These are phyloP conservation scores for Brachyrhaphis roseni DNA, from an alignment of 2,797 vertebrate species.

Conservation along the genomic window DNA sequence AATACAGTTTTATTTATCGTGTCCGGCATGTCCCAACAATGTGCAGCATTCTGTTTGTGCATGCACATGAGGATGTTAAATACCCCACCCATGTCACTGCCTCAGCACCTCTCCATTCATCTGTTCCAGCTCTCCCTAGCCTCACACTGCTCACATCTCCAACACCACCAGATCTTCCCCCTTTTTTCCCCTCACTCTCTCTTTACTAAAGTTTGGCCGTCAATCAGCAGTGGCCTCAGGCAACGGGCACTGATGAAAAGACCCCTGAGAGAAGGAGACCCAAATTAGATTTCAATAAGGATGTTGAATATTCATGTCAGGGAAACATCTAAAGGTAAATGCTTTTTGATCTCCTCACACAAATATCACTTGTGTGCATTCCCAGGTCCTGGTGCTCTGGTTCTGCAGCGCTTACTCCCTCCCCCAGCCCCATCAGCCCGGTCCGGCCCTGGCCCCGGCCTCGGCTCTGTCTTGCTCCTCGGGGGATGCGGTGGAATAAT, in stretches of 20 bases:
- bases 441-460: conserved; percentile 72
- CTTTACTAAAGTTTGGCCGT: conserved; percentile 90
- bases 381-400: conserved; percentile 81
- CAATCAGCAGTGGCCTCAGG: conserved; percentile 94
- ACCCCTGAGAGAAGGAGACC: conserved; percentile 95
- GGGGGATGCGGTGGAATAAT: conserved; percentile 81
- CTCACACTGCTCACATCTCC: conserved; percentile 75
- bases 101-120: conserved; percentile 64
- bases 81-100: conserved; percentile 34
- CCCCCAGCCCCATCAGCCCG: conserved; percentile 45
- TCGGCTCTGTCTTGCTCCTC: conserved; percentile 72
- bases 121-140: conserved; percentile 72
- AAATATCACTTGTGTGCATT: conserved; percentile 88
- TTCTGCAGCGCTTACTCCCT: conserved; percentile 75
- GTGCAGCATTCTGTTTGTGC: conserved; percentile 72
- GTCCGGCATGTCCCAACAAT: conserved; percentile 36
- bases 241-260: conserved; percentile 98
- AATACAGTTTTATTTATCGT: conserved; percentile 18
- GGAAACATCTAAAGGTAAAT: conserved; percentile 95
- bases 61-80: conserved; percentile 71
- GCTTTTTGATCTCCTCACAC: conserved; percentile 86
- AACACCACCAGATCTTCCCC: conserved; percentile 71
- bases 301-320: conserved; percentile 96
- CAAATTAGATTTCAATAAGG: conserved; percentile 99
- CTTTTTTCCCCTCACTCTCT: conserved; percentile 70